Conservation (phyloP, 2,888 invertebrate species). For the Leptothorax acervorum region DNA sequence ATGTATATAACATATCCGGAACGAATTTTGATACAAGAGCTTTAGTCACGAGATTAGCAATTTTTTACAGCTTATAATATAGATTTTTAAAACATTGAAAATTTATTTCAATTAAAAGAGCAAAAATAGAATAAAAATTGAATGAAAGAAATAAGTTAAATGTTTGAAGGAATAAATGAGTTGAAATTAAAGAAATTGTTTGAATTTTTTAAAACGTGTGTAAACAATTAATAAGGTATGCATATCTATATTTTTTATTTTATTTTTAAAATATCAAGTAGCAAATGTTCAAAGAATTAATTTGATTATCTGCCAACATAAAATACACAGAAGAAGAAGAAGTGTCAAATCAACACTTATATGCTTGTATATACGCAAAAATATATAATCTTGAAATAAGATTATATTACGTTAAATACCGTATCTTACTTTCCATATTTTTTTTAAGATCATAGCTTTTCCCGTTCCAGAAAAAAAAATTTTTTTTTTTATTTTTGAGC, state of each 20-base stretch:
- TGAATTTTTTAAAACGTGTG: not conserved
- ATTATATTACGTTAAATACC: no score
- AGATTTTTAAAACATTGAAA: not conserved
- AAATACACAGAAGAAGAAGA: not conserved
- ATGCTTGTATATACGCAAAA: no score
- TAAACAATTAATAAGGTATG: not conserved
- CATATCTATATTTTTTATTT: not conserved
- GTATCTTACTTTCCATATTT: no score
- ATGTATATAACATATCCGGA: not conserved
- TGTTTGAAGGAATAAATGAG: not conserved
- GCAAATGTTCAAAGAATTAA: not conserved
- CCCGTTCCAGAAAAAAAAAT: no score
- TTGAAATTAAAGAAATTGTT: not conserved
- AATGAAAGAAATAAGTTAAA: not conserved
- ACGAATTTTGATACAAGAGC: slow-evolving; percentile 10
- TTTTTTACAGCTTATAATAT: not conserved
- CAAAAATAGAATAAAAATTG: not conserved
- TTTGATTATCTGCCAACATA: not conserved
- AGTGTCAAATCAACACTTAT: no score
- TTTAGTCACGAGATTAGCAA: not conserved
- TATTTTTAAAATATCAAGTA: not conserved
- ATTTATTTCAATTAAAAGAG: not conserved
- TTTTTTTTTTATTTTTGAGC: no score
- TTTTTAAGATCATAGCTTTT: no score
- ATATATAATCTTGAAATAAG: no score